Evolutionary conservation across 2,888 invertebrate species (phyloP), one percentile per base, ranked within the genome.

Genomic region (Dolomedes plantarius): DNA sequence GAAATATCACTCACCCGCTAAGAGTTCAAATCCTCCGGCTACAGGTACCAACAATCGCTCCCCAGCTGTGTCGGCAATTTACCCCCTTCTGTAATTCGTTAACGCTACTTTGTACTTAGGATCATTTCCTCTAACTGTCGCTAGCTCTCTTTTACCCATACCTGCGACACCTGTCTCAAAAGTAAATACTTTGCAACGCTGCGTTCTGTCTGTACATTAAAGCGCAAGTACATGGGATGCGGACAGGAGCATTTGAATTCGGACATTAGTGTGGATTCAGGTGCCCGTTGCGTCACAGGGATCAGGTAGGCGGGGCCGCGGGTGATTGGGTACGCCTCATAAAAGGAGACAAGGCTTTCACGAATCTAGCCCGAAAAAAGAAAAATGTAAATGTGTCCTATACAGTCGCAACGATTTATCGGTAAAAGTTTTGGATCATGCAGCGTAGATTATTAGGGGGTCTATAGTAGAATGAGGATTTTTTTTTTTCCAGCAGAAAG

Each of bases 221-320:
- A 2, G 46, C 46, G n/a, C 16, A 16, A 2, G n/a, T 46, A 11
- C 2, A 1, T 23, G 56, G 56, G 56, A 56, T 56, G 56, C 56
- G 56, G 23, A 56, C 56, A 56, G 11, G 56, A 56, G 56, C 16
- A 56, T 56, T 56, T 56, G 56, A 56, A 56, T 56, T 56, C 56
- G 56, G 56, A 56, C 56, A 56, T 23, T n/a, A 5, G 5, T 56
- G 56, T 56, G 23, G 56, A 56, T 56, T 56, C 56, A 56, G 56
- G 56, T 56, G 56, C 19, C 23, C 23, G 5, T 56, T 56, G 56
- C 56, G 56, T 56, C 56, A 56, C 56, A 23, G 56, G 23, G 56
- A 56, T 16, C 23, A 19, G 23, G 23, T 56, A 23, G 56, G 56
- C 56, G 56, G 1, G 23, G 56, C 23, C 23, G 16, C 11, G 5